phyloP scores from a whole-genome alignment of 2,797 vertebrate genomes.

The Furcifer pardalis region DNA sequence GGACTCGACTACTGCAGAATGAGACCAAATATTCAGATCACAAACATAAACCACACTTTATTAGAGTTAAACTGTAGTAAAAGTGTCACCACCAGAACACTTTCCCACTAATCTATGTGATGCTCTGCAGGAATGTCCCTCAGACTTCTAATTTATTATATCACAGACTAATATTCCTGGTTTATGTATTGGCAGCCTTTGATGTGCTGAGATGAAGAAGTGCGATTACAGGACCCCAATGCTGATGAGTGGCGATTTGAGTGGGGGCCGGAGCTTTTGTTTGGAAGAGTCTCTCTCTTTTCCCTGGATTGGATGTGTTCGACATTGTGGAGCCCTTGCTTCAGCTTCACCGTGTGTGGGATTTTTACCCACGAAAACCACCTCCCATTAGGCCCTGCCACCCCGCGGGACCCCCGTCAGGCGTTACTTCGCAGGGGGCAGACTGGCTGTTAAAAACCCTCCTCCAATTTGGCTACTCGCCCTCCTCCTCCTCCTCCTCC shows the following conservation, averaged over 20 bases:
- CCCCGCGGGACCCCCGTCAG: too few relatives aligned
- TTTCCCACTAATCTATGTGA: neutral
- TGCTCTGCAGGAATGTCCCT: neutral
- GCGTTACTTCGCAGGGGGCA: too few relatives aligned
- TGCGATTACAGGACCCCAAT: neutral
- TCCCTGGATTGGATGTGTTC: neutral
- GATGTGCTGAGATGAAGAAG: neutral
- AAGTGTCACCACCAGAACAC: slow-evolving; percentile 15
- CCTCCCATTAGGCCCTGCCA: too few relatives aligned
- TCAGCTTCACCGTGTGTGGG: too few relatives aligned
- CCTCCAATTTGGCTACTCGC: too few relatives aligned
- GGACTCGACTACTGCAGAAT: slow-evolving; percentile 22
- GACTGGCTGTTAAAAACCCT: too few relatives aligned
- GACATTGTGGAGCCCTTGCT: too few relatives aligned
- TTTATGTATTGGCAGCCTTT: slow-evolving; percentile 10
- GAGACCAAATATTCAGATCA: slow-evolving; percentile 53
- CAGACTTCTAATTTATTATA: neutral
- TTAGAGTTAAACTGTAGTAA: slow-evolving; percentile 47
- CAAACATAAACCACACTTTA: slow-evolving; percentile 48
- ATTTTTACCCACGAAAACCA: too few relatives aligned
- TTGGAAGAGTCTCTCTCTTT: neutral
- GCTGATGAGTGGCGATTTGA: neutral
- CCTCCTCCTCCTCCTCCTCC: too few relatives aligned
- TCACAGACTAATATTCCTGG: slow-evolving; percentile 1
- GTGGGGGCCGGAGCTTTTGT: neutral